Percentiles rank a stretch among this genome's conserved stretches.
These are phyloP conservation scores for Gallinago solitaria DNA, from an alignment of 2,797 vertebrate genomes.

Conservation along the genomic window DNA sequence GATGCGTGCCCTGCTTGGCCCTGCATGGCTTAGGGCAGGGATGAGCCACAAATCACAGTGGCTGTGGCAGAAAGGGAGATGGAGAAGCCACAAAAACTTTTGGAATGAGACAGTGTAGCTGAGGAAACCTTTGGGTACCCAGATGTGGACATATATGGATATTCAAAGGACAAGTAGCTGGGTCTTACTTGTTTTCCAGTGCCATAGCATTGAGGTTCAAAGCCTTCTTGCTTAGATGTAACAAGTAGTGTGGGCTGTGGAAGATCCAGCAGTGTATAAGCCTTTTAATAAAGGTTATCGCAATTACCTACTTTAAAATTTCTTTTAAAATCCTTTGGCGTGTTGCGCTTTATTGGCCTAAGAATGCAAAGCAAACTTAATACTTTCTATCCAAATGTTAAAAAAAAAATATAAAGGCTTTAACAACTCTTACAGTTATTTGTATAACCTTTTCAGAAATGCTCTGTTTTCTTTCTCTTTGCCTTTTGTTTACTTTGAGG, in stretches of 20 bases:
- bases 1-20: neutral
- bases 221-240: neutral
- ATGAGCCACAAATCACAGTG: neutral
- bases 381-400: neutral
- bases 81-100: neutral
- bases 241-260: neutral
- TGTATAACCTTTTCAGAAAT: conserved; percentile 46
- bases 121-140: neutral
- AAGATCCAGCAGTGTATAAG: neutral
- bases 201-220: neutral
- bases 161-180: neutral
- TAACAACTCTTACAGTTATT: conserved; percentile 2
- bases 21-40: rapidly evolving
- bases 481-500: conserved; percentile 8
- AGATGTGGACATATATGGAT: neutral
- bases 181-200: neutral
- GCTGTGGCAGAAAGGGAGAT: rapidly evolving
- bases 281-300: neutral
- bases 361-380: neutral
- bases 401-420: neutral
- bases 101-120: rapidly evolving
- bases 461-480: neutral
- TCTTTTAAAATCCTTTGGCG: neutral
- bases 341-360: neutral
- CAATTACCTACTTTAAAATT: neutral